These are phyloP conservation scores for Sarcophaga carnaria DNA, from an alignment of 2,888 invertebrate genomes.

Conservation along the genomic window DNA sequence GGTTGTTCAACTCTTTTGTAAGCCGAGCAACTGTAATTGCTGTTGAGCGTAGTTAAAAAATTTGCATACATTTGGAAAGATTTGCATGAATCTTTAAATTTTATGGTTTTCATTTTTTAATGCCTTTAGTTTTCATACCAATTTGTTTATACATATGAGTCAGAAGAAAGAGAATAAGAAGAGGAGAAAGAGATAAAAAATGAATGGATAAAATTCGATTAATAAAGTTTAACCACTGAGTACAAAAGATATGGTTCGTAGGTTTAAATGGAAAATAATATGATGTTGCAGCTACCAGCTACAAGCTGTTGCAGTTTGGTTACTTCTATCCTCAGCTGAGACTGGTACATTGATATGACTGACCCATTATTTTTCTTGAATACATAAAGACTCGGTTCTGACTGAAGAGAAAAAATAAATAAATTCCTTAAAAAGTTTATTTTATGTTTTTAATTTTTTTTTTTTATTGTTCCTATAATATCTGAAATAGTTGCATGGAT, in stretches of 20 bases:
- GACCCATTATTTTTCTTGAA: neutral
- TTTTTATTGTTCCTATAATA: neutral
- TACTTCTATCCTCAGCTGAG: neutral
- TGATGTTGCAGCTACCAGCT: conserved; percentile 24
- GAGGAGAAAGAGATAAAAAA: conserved; percentile 8
- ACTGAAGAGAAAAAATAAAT: neutral
- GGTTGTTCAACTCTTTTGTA: too few species aligned
- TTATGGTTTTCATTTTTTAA: neutral
- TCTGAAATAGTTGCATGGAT: neutral
- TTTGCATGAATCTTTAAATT: neutral
- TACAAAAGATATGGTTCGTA: conserved; percentile 53
- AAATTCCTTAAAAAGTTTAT: neutral
- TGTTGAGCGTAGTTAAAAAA: too few species aligned
- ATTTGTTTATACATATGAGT: neutral
- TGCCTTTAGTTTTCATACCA: neutral
- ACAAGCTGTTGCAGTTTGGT: neutral
- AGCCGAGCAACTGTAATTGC: too few species aligned
- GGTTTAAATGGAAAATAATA: conserved; percentile 44
- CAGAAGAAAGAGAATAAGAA: neutral
- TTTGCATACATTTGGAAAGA: too few species aligned
- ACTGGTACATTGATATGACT: neutral
- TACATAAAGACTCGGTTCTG: neutral
- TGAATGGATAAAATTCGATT: conserved; percentile 49
- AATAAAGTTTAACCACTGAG: conserved; percentile 64
- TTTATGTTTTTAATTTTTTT: neutral